phyloP scores from a whole-genome alignment of 2,888 invertebrate genomes.

The Hydrotaea diabolus region DNA sequence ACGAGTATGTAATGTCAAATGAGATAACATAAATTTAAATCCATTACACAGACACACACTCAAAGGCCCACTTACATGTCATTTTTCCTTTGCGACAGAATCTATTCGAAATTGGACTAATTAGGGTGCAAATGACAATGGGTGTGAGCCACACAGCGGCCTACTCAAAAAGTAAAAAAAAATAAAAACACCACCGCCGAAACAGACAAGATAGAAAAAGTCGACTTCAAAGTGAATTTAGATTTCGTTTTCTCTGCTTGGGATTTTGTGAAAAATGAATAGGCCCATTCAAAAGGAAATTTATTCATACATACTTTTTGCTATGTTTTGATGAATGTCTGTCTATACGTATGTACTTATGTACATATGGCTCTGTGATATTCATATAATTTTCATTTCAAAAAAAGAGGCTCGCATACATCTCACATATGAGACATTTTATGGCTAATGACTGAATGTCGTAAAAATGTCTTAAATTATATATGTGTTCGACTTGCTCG shows the following conservation, averaged over 20 bases:
- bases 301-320: constrained; percentile 25
- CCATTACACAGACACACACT: constrained; percentile 5
- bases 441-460: constrained; percentile 1
- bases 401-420: not conserved
- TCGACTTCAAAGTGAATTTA: constrained; percentile 30
- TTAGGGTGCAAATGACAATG: constrained; percentile 47
- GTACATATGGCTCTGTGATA: not conserved
- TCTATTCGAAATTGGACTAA: constrained; percentile 46
- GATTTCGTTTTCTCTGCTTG: not conserved
- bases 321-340: not conserved
- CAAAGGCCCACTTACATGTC: constrained; percentile 27
- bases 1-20: not conserved
- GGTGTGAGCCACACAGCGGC: constrained; percentile 1
- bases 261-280: constrained; percentile 23
- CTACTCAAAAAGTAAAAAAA: constrained; percentile 22
- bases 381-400: not conserved
- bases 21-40: constrained; percentile 37
- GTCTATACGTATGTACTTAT: not conserved
- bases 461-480: not conserved
- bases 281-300: constrained; percentile 20
- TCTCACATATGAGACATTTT: not conserved
- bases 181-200: not conserved
- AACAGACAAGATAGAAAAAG: constrained; percentile 16
- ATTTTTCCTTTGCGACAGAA: not conserved
- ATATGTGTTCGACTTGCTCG: not conserved